Evolutionary conservation across 1,140 invertebrate genomes (phyloP).

Genomic region (Tetragonula clypearis): DNA sequence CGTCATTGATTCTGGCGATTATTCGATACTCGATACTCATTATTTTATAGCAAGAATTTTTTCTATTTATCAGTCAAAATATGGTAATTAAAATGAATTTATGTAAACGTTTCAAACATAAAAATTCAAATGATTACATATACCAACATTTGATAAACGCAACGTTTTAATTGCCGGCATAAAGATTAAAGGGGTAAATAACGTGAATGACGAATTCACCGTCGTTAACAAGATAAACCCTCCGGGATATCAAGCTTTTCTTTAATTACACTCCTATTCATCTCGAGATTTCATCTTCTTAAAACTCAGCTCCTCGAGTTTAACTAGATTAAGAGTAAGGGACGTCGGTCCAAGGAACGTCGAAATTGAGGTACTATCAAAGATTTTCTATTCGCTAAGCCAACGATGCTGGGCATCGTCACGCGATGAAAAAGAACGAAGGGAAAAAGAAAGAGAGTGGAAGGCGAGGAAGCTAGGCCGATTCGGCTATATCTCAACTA

Average conservation of each 20-base stretch:
- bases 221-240: not conserved
- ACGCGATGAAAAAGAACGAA: not conserved
- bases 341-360: not conserved
- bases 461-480: not conserved
- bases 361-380: not conserved
- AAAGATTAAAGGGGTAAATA: not conserved
- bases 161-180: not conserved
- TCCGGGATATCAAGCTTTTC: not conserved
- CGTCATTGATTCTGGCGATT: not conserved
- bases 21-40: not conserved
- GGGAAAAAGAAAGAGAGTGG: not conserved
- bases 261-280: not conserved
- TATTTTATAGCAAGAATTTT: not conserved
- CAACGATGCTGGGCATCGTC: not conserved
- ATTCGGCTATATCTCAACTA: constrained; percentile 47
- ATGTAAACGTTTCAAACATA: too few species aligned
- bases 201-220: not conserved
- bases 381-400: not conserved
- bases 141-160: too few species aligned
- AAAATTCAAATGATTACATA: too few species aligned
- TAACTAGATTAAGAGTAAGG: not conserved
- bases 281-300: not conserved
- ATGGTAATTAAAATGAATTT: not conserved
- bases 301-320: not conserved
- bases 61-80: not conserved